Conservation (phyloP, 2,888 invertebrate species). For the Dugesia japonica region DNA sequence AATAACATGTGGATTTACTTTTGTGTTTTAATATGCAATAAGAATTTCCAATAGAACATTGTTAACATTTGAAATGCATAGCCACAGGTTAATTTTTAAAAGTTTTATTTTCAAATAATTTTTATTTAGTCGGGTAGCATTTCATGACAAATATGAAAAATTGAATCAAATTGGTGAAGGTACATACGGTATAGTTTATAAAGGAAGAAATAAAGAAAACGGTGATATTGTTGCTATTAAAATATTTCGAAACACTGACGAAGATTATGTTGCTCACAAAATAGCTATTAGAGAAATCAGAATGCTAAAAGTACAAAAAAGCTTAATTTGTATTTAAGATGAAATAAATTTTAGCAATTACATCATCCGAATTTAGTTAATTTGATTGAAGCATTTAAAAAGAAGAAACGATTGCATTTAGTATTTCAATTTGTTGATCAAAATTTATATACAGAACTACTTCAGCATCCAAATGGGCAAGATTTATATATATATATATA, state of each 20-base stretch:
- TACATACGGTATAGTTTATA: neutral
- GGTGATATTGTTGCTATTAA: neutral
- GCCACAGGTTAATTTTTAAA: neutral
- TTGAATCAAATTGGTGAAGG: slow-evolving; percentile 11
- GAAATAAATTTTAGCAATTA: neutral
- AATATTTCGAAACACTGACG: slow-evolving; percentile 7
- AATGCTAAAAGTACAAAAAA: neutral
- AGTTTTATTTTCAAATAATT: neutral
- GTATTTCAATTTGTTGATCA: slow-evolving; percentile 6
- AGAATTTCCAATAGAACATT: too few species aligned
- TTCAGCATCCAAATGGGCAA: slow-evolving; percentile 2
- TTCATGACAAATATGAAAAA: slow-evolving; percentile 1
- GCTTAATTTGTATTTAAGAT: too few species aligned
- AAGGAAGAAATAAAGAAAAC: neutral
- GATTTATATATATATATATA: neutral
- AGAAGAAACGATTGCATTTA: neutral
- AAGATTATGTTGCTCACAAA: neutral
- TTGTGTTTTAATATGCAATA: too few species aligned
- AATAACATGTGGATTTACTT: too few species aligned
- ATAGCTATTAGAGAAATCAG: neutral
- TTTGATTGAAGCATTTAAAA: neutral
- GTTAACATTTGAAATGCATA: neutral
- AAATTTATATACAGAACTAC: neutral
- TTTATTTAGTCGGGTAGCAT: neutral
- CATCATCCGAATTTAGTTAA: neutral